Evolutionary conservation across 2,888 invertebrate species (phyloP), one percentile per base, ranked within the genome.

Genomic region (Cinara cedri): DNA sequence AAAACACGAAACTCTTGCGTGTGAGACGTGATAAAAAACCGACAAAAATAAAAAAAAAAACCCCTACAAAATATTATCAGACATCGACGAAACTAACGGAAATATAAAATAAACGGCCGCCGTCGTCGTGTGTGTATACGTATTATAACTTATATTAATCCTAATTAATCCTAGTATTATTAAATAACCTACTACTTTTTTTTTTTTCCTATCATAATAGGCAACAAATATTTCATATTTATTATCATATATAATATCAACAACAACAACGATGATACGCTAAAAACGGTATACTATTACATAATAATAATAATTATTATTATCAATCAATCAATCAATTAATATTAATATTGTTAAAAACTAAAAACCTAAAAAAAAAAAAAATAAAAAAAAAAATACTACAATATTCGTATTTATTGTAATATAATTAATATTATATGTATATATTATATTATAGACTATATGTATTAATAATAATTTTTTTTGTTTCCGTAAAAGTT

Each of bases 221-320:
- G 63, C 62, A 74, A 74, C 16, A 74, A 74, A 19, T 26, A 60
- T 46, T 49, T 62, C 63, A 74, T 70, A 54, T 51, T n/a, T 49
- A n/a, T n/a, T n/a, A 34, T 34, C 34, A 34, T 68, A n/a, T n/a
- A n/a, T n/a, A n/a, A n/a, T 68, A 49, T 49, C 42, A 74, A 63
- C 42, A 74, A 74, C 63, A 74, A 74, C n/a, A 74, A 74, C 34
- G 49, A 62, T 49, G n/a, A 62, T 63, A 34, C 6, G 6, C 34
- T 34, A 34, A 34, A 34, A 34, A 34, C 34, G 34, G n/a, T n/a
- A 34, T 34, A 34, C 34, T 34, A 34, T 34, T n/a, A n/a, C n/a
- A n/a, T n/a, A n/a, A n/a, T n/a, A n/a, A n/a, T n/a, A n/a, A n/a
- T n/a, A n/a, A n/a, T n/a, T n/a, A n/a, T n/a, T n/a, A n/a, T n/a